phyloP scores from a whole-genome alignment of 2,888 invertebrate genomes.

The Leucania comma region DNA sequence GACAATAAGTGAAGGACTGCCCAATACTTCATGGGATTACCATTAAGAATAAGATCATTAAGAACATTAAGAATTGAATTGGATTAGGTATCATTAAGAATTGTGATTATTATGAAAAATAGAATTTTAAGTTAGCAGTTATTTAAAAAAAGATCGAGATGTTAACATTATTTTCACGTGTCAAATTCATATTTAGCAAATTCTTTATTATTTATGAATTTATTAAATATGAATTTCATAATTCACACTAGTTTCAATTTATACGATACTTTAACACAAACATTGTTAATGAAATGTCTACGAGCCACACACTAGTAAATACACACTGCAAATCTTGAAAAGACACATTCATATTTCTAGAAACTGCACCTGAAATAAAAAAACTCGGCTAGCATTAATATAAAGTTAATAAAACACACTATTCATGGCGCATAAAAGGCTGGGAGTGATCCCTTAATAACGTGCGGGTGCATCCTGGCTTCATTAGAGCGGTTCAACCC shows the following conservation, averaged over 20 bases:
- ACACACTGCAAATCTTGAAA: constrained; percentile 26
- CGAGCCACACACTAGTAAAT: constrained; percentile 27
- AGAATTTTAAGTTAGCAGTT: too few relatives aligned
- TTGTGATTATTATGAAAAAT: too few relatives aligned
- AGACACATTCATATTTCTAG: constrained; percentile 49
- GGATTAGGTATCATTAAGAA: too few relatives aligned
- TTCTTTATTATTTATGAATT: too few relatives aligned
- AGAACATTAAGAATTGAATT: too few relatives aligned
- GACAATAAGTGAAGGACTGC: not conserved
- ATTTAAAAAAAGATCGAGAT: too few relatives aligned
- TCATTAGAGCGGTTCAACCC: constrained; percentile 75
- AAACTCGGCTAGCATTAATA: constrained; percentile 69
- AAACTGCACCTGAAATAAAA: constrained; percentile 56
- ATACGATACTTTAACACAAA: not conserved
- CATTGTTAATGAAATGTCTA: constrained; percentile 18
- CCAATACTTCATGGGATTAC: too few relatives aligned
- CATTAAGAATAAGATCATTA: too few relatives aligned
- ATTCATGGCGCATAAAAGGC: constrained; percentile 75
- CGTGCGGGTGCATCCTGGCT: constrained; percentile 77
- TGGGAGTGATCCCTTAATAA: constrained; percentile 80
- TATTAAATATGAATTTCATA: not conserved
- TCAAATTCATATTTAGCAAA: not conserved
- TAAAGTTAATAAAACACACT: constrained; percentile 79
- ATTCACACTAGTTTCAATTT: not conserved
- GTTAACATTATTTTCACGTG: not conserved